Conservation (phyloP, 2,113 vertebrate genomes). For the Scomber scombrus region DNA sequence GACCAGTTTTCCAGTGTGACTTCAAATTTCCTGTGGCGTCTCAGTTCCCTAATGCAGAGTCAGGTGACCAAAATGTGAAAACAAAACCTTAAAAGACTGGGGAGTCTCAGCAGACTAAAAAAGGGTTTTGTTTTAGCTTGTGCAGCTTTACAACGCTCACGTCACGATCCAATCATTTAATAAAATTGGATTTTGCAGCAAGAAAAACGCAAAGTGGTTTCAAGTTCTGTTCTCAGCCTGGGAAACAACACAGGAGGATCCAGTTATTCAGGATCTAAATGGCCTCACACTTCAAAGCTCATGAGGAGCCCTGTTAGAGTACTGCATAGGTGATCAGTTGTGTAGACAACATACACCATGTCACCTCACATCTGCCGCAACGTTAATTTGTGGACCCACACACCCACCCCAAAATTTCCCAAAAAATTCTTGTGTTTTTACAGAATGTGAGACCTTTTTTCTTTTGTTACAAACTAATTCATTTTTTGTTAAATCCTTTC, state of each 20-base stretch:
- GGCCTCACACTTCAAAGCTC: slow-evolving; percentile 22
- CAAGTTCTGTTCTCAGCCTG: slow-evolving; percentile 51
- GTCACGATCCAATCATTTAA: slow-evolving; percentile 40
- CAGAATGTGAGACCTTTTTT: slow-evolving; percentile 20
- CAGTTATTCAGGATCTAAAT: slow-evolving; percentile 68
- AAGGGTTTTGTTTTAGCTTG: slow-evolving; percentile 14
- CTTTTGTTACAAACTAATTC: slow-evolving; percentile 49
- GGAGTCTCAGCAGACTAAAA: background rate
- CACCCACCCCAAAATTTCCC: background rate
- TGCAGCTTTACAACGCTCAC: slow-evolving; percentile 46
- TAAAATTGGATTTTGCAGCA: slow-evolving; percentile 29
- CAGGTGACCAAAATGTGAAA: slow-evolving; percentile 36
- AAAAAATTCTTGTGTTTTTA: slow-evolving; percentile 20
- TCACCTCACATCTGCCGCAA: slow-evolving; percentile 29
- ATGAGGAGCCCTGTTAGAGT: slow-evolving; percentile 34
- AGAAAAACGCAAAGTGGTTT: slow-evolving; percentile 34
- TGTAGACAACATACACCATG: slow-evolving; percentile 9
- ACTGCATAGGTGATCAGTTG: slow-evolving; percentile 42
- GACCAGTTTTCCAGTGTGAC: slow-evolving; percentile 74
- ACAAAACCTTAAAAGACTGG: slow-evolving; percentile 7
- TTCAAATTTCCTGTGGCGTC: slow-evolving; percentile 47
- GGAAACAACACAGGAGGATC: slow-evolving; percentile 50
- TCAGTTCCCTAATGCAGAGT: slow-evolving; percentile 23
- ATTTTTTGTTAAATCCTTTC: slow-evolving; percentile 40
- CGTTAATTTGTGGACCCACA: background rate